Percentiles rank a stretch among this genome's conserved stretches.
Conservation (phyloP, 1,140 invertebrate species). For the Globodera ellingtonae region DNA sequence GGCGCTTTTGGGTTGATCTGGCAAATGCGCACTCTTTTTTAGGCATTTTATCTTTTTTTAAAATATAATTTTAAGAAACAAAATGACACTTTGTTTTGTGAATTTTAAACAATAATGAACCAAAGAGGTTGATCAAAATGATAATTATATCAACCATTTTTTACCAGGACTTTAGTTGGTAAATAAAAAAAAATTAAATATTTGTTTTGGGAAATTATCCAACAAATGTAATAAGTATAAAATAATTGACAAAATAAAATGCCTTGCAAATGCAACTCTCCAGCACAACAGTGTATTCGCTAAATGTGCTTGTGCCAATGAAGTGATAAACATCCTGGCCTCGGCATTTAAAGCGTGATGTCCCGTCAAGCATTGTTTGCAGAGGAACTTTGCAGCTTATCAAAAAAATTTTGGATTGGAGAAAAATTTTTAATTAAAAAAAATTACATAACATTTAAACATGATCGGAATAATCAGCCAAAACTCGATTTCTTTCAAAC, state of each 20-base stretch:
- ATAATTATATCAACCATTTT: too few relatives aligned
- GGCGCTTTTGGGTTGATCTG: conserved; percentile 71
- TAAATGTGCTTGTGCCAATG: conserved; percentile 98
- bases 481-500: too few relatives aligned
- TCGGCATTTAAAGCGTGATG: conserved; percentile 81
- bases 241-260: conserved; percentile 71
- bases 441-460: too few relatives aligned
- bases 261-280: conserved; percentile 88
- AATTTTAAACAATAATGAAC: too few relatives aligned
- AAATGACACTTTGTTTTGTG: too few relatives aligned
- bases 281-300: conserved; percentile 93
- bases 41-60: too few relatives aligned
- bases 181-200: too few relatives aligned
- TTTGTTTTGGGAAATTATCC: too few relatives aligned
- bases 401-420: conserved; percentile 64
- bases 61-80: too few relatives aligned
- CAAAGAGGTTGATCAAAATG: too few relatives aligned
- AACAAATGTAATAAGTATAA: conserved; percentile 76
- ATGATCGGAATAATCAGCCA: too few relatives aligned
- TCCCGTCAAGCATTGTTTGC: conserved; percentile 89
- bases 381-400: conserved; percentile 68
- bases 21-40: conserved; percentile 69
- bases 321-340: conserved; percentile 88
- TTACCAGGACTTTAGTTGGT: too few relatives aligned
- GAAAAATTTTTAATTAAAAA: conserved; percentile 71